Base-by-base conservation (phyloP, 53 echinoderm and acorn worm species). In the Henricia sp. region DNA sequence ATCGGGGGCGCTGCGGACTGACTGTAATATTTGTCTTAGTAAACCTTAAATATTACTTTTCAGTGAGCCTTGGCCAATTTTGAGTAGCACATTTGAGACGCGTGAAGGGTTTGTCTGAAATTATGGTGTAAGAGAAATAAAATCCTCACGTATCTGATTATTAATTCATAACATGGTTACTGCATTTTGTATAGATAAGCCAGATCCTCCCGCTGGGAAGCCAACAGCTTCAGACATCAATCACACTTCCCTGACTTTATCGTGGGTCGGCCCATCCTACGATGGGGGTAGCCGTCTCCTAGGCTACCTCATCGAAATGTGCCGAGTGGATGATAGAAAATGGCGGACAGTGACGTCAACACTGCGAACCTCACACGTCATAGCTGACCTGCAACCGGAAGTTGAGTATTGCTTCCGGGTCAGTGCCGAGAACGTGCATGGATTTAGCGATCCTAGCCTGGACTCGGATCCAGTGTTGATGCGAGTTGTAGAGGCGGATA, bases 191-290 rank as follows among this genome's bases (percentile, higher is more conserved):
- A 37, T 86, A 96, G 97, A 90, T 37, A 94, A 94, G 77, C 97
- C 97, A 10, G 97, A 96, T 66, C 97, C 97, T 20, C 97, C 97
- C n/a, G 50, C 90, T n/a, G 94, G 94, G 13, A 94, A 88, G 60
- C 97, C 97, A 13, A 83, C 83, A 6, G 94, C 91, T 19, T 89
- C 90, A 37, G 75, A 94, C 67, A 32, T 96, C 60, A 91, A 52
- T 59, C 68, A 85, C 16, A 83, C 92, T 11, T 85, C 92, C 17
- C 85, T 92, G 40, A 92, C 94, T 19, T 59, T 96, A 13, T 90
- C 91, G 6, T 96, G 97, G 97, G 72, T 92, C 1, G 97, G 94
- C 1, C 74, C 94, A 24, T 83, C 94, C 37, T 96, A 96, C 69
- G 97, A 96, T 55, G 97, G 97, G 24, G 97, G 97, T 10, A 91